Evolutionary conservation across 1,140 invertebrate genomes (phyloP), one percentile per base, ranked within the genome.

Genomic region (Pygmarrhopalites habei): DNA sequence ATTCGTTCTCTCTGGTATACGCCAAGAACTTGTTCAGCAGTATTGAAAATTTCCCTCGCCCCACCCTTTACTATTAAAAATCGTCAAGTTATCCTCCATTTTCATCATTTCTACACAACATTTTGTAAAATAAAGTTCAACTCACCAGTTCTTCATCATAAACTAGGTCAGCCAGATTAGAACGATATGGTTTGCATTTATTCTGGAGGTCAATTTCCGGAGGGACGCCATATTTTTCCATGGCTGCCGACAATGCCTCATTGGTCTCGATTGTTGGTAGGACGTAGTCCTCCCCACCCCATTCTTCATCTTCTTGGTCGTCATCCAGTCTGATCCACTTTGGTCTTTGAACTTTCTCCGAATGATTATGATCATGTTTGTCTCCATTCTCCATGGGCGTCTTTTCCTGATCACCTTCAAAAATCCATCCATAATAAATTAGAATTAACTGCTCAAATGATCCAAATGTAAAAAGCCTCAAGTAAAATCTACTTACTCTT

Each of bases 141-240:
- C 52, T 26, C 35, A 62, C 57, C 35, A 15, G 26, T 28, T 55
- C 43, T 10, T 56, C 52, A 28, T 58, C 53, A 28, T 29, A 63
- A 21, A 69, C 47, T 2, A 41, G 21, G 12, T 64, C 64, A 19
- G 63, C 64, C 12, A 66, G 55, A 1, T 35, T 26, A 25, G 60
- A 63, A 51, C 56, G 32, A 30, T 46, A 66, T 1, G 64, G 55
- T 43, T 52, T 26, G 55, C 67, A 68, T 19, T 53, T 46, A 17
- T 23, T 19, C 26, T 65, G 46, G 15, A 65, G 21, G 23, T 68
- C 55, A 30, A 29, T 60, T 15, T 58, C 35, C 7, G 46, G 14
- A 19, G 58, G 44, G 30, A 68, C 47, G 7, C 66, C 66, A 51
- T 64, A 68, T 4, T 25, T 19, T 32, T 21, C 29, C 41, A 63